Evolutionary conservation across 2,888 invertebrate species (phyloP).

Genomic region (Eupithecia dodoneata): DNA sequence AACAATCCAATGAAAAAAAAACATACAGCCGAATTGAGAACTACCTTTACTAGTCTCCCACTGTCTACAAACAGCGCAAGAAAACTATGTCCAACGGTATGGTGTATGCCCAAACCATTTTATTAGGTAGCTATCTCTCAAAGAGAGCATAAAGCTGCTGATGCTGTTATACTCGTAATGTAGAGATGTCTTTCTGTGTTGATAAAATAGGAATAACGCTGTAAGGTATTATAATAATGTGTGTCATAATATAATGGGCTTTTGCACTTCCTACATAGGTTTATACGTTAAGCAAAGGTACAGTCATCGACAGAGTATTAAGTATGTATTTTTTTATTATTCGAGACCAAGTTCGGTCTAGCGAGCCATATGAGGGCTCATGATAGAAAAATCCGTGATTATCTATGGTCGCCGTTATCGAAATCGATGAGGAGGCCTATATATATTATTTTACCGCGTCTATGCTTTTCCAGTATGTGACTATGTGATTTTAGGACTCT

Average conservation of each 20-base stretch:
- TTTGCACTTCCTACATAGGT: conserved; percentile 15
- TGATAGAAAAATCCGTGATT: too few species aligned
- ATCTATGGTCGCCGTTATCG: too few species aligned
- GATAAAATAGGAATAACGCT: conserved; percentile 23
- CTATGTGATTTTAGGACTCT: not conserved
- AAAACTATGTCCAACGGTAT: not conserved
- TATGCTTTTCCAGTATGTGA: not conserved
- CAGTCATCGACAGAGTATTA: conserved; percentile 24
- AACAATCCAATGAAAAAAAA: not conserved
- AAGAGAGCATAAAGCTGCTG: not conserved
- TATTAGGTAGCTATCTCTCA: not conserved
- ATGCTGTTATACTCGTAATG: not conserved
- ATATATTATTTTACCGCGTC: too few species aligned
- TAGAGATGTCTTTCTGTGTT: conserved; percentile 12
- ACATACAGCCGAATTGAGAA: not conserved
- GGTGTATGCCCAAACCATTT: not conserved
- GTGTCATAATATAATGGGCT: conserved; percentile 25
- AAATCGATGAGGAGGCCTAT: too few species aligned
- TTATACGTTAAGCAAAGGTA: conserved; percentile 16
- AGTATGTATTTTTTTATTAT: too few species aligned
- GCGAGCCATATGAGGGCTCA: too few species aligned
- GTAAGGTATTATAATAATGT: conserved; percentile 26
- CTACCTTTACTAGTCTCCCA: not conserved
- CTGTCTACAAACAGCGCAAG: not conserved
- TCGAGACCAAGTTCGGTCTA: too few species aligned